A percentile compares a stretch with the other conserved stretches of the same genome.
Evolutionary conservation across 2,113 vertebrate species (phyloP).

Genomic region (Nematolebias whitei): DNA sequence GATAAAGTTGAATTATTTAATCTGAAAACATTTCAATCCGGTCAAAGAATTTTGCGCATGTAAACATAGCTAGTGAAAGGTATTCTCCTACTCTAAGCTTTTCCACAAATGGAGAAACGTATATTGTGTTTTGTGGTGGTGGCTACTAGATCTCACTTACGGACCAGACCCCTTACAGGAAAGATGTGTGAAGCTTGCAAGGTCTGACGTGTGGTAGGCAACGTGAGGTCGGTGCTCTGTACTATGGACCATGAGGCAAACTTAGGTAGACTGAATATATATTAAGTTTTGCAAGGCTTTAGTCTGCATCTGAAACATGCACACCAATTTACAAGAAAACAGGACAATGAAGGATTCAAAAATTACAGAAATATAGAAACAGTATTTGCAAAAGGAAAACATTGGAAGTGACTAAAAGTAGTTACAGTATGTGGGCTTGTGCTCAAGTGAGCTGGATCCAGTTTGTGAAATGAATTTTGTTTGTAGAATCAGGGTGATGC

Average conservation of each 20-base stretch:
- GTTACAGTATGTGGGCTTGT: slow-evolving; percentile 12
- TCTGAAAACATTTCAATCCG: too few species aligned
- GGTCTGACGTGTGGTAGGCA: slow-evolving; percentile 11
- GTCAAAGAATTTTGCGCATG: too few species aligned
- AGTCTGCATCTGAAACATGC: neutral
- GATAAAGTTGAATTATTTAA: too few species aligned
- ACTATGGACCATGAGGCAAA: neutral
- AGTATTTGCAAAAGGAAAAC: neutral
- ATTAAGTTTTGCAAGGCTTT: neutral
- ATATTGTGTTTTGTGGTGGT: slow-evolving; percentile 24
- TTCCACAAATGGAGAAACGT: slow-evolving; percentile 6
- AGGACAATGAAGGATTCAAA: neutral
- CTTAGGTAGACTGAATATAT: neutral
- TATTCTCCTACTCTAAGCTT: neutral
- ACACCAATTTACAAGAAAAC: neutral
- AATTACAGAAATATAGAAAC: neutral
- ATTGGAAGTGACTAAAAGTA: neutral
- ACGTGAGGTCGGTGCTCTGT: slow-evolving; percentile 1
- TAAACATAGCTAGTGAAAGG: too few species aligned
- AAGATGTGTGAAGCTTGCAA: slow-evolving; percentile 33
- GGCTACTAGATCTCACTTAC: slow-evolving; percentile 51
- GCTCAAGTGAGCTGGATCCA: slow-evolving; percentile 1
- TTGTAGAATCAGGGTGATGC: slow-evolving; percentile 37
- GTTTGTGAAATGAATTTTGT: slow-evolving; percentile 15
- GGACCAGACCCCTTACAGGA: slow-evolving; percentile 11